Evolutionary conservation across 2,113 vertebrate species (phyloP).

Genomic region (Anolis carolinensis): DNA sequence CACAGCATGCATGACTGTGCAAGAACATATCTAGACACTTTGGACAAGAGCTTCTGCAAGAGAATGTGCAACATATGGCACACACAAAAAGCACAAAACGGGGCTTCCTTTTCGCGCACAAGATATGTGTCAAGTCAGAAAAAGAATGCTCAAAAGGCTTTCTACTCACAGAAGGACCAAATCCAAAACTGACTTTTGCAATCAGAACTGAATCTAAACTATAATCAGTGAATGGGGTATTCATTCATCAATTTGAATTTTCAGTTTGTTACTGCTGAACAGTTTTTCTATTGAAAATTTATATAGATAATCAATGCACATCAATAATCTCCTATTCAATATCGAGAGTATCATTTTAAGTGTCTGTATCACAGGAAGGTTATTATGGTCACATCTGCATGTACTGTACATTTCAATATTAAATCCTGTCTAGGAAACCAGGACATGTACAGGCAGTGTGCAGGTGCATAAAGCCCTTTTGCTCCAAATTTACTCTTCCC

Average conservation of each 20-base stretch:
- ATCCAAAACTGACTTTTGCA: background rate
- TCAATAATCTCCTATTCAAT: background rate
- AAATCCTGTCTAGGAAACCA: background rate
- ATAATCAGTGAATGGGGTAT: background rate
- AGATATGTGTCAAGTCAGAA: background rate
- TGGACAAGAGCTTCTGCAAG: background rate
- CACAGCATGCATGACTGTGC: too few relatives aligned
- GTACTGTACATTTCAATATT: background rate
- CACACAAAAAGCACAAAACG: background rate
- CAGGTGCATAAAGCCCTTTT: background rate
- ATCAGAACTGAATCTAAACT: background rate
- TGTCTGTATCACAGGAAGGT: background rate
- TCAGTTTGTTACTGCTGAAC: background rate
- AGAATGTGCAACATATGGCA: background rate
- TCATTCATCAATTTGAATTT: background rate
- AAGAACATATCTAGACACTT: too few relatives aligned
- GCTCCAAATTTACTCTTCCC: background rate
- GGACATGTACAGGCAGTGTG: background rate
- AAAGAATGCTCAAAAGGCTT: background rate
- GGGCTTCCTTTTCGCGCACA: background rate
- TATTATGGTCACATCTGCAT: background rate
- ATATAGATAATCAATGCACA: background rate
- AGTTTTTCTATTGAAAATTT: too few relatives aligned
- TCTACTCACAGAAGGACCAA: background rate
- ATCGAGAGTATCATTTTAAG: background rate